phyloP scores from a whole-genome alignment of 2,797 vertebrate species.

The Sorex maritimensis region DNA sequence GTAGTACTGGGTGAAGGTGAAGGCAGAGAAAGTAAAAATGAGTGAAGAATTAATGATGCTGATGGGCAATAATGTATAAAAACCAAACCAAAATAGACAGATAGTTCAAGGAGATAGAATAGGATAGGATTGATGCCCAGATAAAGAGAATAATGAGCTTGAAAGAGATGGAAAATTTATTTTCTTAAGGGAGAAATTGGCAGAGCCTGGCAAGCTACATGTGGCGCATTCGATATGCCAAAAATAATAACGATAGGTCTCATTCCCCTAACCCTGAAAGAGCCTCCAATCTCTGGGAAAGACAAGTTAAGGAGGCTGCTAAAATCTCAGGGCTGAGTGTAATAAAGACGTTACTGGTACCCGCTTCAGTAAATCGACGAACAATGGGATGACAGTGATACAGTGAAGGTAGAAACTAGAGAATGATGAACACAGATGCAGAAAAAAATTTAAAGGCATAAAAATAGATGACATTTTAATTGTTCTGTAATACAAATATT shows the following conservation, averaged over 20 bases:
- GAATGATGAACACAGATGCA: background rate
- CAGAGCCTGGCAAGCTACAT: too few relatives aligned
- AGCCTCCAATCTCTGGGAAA: too few relatives aligned
- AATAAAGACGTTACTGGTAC: too few relatives aligned
- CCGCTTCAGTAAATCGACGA: too few relatives aligned
- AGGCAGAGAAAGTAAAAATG: background rate
- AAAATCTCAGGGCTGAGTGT: too few relatives aligned
- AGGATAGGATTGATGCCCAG: background rate
- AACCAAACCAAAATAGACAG: background rate
- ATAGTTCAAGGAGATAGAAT: background rate
- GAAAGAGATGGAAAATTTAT: background rate
- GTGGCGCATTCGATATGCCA: too few relatives aligned
- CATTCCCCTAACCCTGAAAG: too few relatives aligned
- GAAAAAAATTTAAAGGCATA: background rate
- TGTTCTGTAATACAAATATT: background rate
- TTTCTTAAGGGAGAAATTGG: background rate
- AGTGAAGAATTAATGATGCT: too few relatives aligned
- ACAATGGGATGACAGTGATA: too few relatives aligned
- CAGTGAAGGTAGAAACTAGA: background rate
- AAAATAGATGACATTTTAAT: constrained; percentile 2
- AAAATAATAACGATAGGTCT: too few relatives aligned
- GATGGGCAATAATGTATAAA: too few relatives aligned
- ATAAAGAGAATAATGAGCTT: background rate
- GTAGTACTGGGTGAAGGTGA: background rate
- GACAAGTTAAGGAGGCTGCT: too few relatives aligned